phyloP scores from a whole-genome alignment of 1,140 invertebrate species.

The Anagrus nilaparvatae region DNA sequence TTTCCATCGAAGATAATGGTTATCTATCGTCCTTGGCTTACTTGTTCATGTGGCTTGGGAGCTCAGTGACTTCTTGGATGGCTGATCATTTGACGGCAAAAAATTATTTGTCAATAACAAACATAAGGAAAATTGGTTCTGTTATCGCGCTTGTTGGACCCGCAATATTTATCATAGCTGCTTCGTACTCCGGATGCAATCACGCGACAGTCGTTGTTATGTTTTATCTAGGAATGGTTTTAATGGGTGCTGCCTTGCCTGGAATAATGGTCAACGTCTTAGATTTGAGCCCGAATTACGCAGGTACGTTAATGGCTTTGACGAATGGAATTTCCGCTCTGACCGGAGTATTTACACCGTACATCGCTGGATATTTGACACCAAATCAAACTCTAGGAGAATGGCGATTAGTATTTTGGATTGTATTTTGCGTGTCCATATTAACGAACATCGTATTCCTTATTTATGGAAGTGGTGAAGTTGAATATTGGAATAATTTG shows the following conservation, averaged over 20 bases:
- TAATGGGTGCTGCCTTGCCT: conserved; percentile 48
- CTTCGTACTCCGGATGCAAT: conserved; percentile 54
- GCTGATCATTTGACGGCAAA: conserved; percentile 50
- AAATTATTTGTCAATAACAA: conserved; percentile 43
- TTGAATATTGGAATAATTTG: conserved; percentile 59
- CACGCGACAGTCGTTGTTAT: conserved; percentile 50
- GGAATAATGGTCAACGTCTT: conserved; percentile 65
- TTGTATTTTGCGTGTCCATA: conserved; percentile 61
- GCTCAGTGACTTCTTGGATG: conserved; percentile 45
- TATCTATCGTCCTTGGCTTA: conserved; percentile 51
- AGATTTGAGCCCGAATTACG: conserved; percentile 68
- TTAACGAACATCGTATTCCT: conserved; percentile 64
- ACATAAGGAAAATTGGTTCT: conserved; percentile 52
- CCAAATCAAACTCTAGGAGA: conserved; percentile 49
- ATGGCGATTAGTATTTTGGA: conserved; percentile 78
- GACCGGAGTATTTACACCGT: conserved; percentile 57
- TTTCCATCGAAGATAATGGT: conserved; percentile 59
- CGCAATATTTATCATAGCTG: conserved; percentile 46
- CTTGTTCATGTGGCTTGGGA: conserved; percentile 53
- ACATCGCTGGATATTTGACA: conserved; percentile 43
- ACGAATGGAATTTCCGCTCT: conserved; percentile 68
- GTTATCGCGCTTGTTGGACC: conserved; percentile 48
- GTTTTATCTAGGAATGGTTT: conserved; percentile 56
- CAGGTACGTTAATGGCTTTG: conserved; percentile 68
- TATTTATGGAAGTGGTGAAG: conserved; percentile 59